These are phyloP conservation scores for Dichetophora obliterata DNA, from an alignment of 2,888 invertebrate genomes.

Conservation along the genomic window DNA sequence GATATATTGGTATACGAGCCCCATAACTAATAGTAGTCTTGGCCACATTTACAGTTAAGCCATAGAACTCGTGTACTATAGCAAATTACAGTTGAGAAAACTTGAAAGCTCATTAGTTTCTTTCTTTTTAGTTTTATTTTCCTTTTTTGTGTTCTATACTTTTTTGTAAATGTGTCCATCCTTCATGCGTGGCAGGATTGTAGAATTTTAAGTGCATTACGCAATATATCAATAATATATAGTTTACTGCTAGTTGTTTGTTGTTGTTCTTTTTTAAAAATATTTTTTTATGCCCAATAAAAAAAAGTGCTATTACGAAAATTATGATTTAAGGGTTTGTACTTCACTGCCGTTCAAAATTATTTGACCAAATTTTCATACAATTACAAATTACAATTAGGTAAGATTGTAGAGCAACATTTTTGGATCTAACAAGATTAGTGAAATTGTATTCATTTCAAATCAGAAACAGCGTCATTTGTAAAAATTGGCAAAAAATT, in stretches of 20 bases:
- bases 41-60: not conserved
- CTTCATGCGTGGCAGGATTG: conserved; percentile 36
- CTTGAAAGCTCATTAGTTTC: conserved; percentile 37
- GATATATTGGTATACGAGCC: conserved; percentile 52
- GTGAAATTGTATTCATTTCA: no score
- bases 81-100: conserved; percentile 61
- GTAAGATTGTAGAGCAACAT: no score
- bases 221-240: conserved; percentile 62
- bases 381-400: no score
- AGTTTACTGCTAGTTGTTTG: not conserved
- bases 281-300: not conserved
- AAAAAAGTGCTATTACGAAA: no score
- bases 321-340: no score
- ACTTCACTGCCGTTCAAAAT: no score
- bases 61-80: conserved; percentile 48
- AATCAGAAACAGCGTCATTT: no score
- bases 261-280: not conserved
- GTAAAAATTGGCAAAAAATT: no score
- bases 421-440: no score
- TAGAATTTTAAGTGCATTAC: conserved; percentile 58
- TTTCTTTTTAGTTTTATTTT: conserved; percentile 37
- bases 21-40: not conserved
- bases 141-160: conserved; percentile 30
- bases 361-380: no score
- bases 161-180: conserved; percentile 3